A percentile compares a stretch with the other conserved stretches of the same genome.
Conservation (phyloP, 1,140 invertebrate species). For the Andrena cerasifolii region DNA sequence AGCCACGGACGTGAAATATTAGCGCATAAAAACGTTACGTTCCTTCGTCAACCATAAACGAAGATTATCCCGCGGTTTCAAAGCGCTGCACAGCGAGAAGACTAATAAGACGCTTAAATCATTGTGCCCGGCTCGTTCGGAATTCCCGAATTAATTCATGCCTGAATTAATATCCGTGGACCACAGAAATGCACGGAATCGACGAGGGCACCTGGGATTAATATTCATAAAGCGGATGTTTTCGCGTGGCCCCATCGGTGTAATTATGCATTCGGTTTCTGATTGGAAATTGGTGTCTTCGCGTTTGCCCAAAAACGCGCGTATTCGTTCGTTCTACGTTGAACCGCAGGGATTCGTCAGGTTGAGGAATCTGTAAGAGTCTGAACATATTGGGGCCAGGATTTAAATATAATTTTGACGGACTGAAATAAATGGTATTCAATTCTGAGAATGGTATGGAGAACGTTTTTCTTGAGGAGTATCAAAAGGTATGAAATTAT, state of each 20-base stretch:
- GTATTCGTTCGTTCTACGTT: no score
- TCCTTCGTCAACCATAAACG: slow-evolving; percentile 23
- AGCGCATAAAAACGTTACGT: slow-evolving; percentile 24
- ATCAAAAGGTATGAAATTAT: no score
- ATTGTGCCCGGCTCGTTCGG: not conserved
- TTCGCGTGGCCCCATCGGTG: not conserved
- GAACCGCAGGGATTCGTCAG: no score
- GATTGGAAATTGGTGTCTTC: not conserved
- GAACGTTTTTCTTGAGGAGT: no score
- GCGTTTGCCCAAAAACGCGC: no score
- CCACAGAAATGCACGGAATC: not conserved
- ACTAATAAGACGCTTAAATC: slow-evolving; percentile 36
- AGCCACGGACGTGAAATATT: slow-evolving; percentile 7
- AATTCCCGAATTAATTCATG: slow-evolving; percentile 15
- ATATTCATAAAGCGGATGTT: not conserved
- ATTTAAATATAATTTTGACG: no score
- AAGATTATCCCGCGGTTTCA: slow-evolving; percentile 9
- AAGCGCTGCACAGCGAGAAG: not conserved
- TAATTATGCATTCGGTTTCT: not conserved
- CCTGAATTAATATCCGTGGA: not conserved
- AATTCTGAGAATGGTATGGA: no score
- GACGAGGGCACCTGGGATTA: not conserved
- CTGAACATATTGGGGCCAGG: no score
- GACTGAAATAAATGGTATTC: no score
- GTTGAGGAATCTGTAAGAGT: no score